Evolutionary conservation across 2,888 invertebrate species (phyloP).

Genomic region (Orthonevra nobilis): DNA sequence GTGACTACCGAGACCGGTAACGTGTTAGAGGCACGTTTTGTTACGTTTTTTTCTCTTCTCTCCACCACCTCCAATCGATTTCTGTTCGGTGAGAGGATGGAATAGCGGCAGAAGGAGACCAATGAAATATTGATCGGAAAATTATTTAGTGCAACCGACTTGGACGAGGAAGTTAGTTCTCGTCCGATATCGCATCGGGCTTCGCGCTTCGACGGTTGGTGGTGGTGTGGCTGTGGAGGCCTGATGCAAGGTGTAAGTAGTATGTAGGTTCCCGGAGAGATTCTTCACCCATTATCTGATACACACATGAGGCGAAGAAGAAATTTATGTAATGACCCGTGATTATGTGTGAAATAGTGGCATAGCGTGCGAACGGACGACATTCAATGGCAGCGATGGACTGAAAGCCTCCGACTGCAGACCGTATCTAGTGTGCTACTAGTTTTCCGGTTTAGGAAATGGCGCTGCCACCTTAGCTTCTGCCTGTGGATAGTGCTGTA

Average conservation of each 20-base stretch:
- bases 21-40: conserved; percentile 66
- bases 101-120: conserved; percentile 8
- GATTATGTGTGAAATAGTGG: conserved; percentile 68
- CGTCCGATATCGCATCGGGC: conserved; percentile 44
- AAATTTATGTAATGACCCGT: conserved; percentile 69
- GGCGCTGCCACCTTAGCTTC: background rate
- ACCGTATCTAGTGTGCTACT: conserved; percentile 17
- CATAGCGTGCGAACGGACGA: conserved; percentile 65
- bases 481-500: conserved; percentile 30
- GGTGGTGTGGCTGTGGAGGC: background rate
- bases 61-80: too few relatives aligned
- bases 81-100: too few relatives aligned
- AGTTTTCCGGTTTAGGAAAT: conserved; percentile 21
- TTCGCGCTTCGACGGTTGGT: background rate
- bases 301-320: conserved; percentile 56
- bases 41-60: conserved; percentile 32
- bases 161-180: conserved; percentile 61
- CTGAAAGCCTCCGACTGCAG: background rate
- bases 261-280: conserved; percentile 5
- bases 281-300: conserved; percentile 36
- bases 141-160: conserved; percentile 64
- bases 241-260: conserved; percentile 56
- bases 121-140: conserved; percentile 63
- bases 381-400: conserved; percentile 21
- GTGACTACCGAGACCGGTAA: conserved; percentile 66